Base-by-base conservation (phyloP, 2,888 invertebrate genomes). In the Hypomecis punctinalis region DNA sequence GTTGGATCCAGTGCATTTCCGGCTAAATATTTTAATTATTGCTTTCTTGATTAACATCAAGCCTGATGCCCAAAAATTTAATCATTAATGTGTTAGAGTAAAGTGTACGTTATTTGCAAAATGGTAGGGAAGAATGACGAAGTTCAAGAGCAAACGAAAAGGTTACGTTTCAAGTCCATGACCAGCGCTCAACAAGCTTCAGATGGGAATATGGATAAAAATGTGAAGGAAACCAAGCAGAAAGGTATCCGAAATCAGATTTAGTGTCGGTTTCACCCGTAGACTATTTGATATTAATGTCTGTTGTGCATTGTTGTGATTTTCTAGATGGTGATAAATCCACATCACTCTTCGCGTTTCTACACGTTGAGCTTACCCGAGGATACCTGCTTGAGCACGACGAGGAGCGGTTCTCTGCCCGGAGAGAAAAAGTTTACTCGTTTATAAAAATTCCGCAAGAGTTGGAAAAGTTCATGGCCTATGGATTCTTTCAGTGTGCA, bases 401-500 rank as follows among this genome's bases (percentile, higher is more conserved):
- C 80, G 98, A 99, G 84, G 98, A 97, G 82, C 95, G 98, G 56
- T 99, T 98, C 89, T 97, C 97, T 35, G 98, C 98, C 3, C 95
- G 99, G 71, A 94, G 99, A 65, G 97, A 99, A 83, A 97, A 98
- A 91, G 97, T 99, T 51, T 99, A 99, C 86, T 98, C 98, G 0
- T 99, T 99, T 84, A 97, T 99, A 93, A 97, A 97, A 92, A 98
- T 99, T 82, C 98, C 99, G 2, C 94, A 96, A 76, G 98, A 99
- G 90, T 94, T 98, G 45, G 98, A 98, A 82, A 97, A 97, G 78
- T 98, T 98, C 80, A 97, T 99, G 96, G 94, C 95, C 0, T 99
- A 98, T 91, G 99, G 98, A 40, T 97, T 98, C 80, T 96, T 98
- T 89, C 98, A 98, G 89, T 99, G 99, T 91, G 96, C 98, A 37